Conservation (phyloP, 2,888 invertebrate species). For the Sinohyriopsis cumingii region DNA sequence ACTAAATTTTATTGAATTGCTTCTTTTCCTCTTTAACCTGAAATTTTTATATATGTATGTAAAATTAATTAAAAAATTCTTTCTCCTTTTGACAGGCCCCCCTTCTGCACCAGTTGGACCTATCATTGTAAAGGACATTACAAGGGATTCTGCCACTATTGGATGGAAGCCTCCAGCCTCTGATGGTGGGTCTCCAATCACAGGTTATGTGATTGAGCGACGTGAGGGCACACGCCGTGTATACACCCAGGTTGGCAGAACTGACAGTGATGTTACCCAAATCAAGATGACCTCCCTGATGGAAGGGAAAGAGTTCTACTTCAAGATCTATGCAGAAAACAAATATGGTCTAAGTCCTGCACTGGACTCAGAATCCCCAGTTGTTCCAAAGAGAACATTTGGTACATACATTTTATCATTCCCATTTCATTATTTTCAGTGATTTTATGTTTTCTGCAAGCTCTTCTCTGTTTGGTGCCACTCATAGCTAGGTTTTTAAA, state of each 20-base stretch:
- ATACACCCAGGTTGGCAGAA: slow-evolving; percentile 64
- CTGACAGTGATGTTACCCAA: slow-evolving; percentile 52
- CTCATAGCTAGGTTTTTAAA: too few relatives aligned
- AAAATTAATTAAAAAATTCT: too few relatives aligned
- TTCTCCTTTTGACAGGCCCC: slow-evolving; percentile 48
- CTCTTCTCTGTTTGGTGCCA: too few relatives aligned
- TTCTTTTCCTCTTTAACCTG: too few relatives aligned
- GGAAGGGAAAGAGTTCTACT: slow-evolving; percentile 87
- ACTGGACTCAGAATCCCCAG: slow-evolving; percentile 80
- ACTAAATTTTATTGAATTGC: too few relatives aligned
- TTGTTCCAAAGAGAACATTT: slow-evolving; percentile 78
- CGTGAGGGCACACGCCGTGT: slow-evolving; percentile 61
- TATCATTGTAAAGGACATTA: slow-evolving; percentile 64
- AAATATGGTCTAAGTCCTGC: slow-evolving; percentile 86
- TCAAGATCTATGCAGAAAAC: slow-evolving; percentile 89
- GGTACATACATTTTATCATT: slow-evolving; percentile 44
- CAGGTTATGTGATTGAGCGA: slow-evolving; percentile 65
- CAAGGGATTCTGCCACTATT: slow-evolving; percentile 67
- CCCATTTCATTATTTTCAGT: neutral
- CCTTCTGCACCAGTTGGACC: slow-evolving; percentile 67
- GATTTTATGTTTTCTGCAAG: neutral
- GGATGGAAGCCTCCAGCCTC: slow-evolving; percentile 71
- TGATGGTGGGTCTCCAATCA: slow-evolving; percentile 70
- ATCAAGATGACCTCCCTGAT: slow-evolving; percentile 75
- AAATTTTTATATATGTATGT: too few relatives aligned